Conservation (phyloP, 2,113 vertebrate genomes). For the Addax nasomaculatus region DNA sequence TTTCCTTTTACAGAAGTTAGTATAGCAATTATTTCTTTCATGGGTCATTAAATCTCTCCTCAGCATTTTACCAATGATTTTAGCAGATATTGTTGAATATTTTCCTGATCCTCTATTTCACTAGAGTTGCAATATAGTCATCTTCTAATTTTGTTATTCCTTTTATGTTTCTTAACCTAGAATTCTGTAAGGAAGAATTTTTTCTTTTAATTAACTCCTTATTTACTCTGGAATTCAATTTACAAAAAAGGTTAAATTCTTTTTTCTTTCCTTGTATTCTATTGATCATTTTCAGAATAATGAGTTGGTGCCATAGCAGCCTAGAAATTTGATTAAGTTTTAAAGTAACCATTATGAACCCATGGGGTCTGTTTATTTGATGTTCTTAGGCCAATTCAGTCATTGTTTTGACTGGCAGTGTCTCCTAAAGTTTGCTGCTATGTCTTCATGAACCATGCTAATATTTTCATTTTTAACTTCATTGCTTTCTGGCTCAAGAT, state of each 20-base stretch:
- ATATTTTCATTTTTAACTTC: background rate
- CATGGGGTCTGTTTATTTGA: background rate
- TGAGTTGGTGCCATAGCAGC: background rate
- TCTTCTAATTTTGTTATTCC: background rate
- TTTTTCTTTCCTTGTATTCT: background rate
- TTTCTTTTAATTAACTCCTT: background rate
- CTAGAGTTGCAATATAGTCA: background rate
- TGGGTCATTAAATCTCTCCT: background rate
- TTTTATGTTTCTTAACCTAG: background rate
- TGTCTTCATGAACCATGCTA: background rate
- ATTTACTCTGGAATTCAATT: background rate
- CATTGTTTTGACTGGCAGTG: background rate
- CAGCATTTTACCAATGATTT: background rate
- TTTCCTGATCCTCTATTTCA: background rate
- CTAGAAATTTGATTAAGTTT: background rate
- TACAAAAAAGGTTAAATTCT: background rate
- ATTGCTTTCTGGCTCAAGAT: background rate
- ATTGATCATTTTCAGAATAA: background rate
- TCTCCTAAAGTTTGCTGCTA: background rate
- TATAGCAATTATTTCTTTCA: background rate
- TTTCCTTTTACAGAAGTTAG: background rate
- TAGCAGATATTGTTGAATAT: background rate
- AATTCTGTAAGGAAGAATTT: background rate
- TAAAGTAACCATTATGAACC: background rate
- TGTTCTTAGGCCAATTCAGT: background rate